Conservation (phyloP, 2,113 vertebrate species). For the Chaetops frenatus region DNA sequence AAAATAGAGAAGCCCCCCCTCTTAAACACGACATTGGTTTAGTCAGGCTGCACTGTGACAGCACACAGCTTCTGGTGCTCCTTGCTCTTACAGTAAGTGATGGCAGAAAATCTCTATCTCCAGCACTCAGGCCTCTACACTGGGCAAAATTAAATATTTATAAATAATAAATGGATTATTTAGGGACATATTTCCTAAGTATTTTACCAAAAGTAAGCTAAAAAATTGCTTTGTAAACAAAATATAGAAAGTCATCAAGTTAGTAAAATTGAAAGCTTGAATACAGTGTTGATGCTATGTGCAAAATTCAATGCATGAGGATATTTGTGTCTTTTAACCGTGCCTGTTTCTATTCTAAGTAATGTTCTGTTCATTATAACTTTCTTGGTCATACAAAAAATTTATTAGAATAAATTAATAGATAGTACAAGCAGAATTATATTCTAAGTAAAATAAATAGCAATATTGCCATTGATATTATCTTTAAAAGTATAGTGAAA, state of each 20-base stretch:
- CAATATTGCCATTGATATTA: background rate
- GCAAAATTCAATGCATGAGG: background rate
- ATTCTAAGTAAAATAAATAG: background rate
- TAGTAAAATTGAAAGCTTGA: background rate
- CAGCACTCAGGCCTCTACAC: background rate
- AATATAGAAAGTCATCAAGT: background rate
- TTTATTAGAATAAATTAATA: background rate
- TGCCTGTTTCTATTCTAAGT: background rate
- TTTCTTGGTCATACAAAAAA: background rate
- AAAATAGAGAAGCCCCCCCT: background rate
- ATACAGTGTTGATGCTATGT: background rate
- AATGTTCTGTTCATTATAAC: background rate
- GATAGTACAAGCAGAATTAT: background rate
- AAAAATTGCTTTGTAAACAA: background rate
- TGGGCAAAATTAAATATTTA: background rate
- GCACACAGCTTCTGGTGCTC: background rate
- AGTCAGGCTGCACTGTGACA: background rate
- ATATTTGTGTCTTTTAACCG: background rate
- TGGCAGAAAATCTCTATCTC: background rate
- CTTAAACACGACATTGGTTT: background rate
- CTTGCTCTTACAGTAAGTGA: background rate
- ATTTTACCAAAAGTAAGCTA: background rate
- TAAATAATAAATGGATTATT: background rate
- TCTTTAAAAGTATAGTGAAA: background rate
- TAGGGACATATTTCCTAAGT: background rate